These are phyloP conservation scores for Chaetogeoica ovagalla DNA, from an alignment of 2,888 invertebrate genomes.

Conservation along the genomic window DNA sequence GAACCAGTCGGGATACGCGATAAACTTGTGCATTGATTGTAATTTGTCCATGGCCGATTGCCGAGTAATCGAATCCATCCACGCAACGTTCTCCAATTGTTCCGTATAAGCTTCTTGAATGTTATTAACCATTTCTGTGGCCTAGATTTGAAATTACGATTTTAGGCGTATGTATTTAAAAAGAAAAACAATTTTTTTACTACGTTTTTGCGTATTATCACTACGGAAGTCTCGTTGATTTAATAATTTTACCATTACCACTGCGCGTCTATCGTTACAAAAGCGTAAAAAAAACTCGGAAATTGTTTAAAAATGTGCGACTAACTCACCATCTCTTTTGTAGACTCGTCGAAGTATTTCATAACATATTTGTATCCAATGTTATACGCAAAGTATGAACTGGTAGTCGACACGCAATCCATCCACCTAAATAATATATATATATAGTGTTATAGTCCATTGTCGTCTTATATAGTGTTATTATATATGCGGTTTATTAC, in stretches of 20 bases:
- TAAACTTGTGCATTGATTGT: constrained; percentile 72
- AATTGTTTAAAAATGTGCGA: neutral
- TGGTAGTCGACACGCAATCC: constrained; percentile 59
- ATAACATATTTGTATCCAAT: constrained; percentile 69
- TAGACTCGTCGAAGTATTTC: constrained; percentile 65
- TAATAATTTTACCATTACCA: no score
- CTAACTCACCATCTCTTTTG: constrained; percentile 65
- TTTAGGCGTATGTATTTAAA: neutral
- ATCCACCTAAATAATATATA: constrained; percentile 57
- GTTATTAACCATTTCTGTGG: constrained; percentile 75
- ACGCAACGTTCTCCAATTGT: constrained; percentile 69
- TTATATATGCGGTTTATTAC: no score
- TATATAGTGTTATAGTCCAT: no score
- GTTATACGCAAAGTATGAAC: constrained; percentile 70
- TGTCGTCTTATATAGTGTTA: no score
- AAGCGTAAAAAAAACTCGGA: no score
- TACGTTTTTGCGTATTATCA: no score
- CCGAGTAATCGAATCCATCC: constrained; percentile 80
- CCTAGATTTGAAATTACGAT: constrained; percentile 60
- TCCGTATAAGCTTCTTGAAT: constrained; percentile 74
- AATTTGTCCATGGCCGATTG: constrained; percentile 71
- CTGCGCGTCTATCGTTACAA: no score
- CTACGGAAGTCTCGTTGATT: no score
- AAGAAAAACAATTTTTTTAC: no score
- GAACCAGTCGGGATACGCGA: constrained; percentile 83